Evolutionary conservation across 2,113 vertebrate species (phyloP), one percentile per base, ranked within the genome.

Genomic region (Paradoxurus hermaphroditus): DNA sequence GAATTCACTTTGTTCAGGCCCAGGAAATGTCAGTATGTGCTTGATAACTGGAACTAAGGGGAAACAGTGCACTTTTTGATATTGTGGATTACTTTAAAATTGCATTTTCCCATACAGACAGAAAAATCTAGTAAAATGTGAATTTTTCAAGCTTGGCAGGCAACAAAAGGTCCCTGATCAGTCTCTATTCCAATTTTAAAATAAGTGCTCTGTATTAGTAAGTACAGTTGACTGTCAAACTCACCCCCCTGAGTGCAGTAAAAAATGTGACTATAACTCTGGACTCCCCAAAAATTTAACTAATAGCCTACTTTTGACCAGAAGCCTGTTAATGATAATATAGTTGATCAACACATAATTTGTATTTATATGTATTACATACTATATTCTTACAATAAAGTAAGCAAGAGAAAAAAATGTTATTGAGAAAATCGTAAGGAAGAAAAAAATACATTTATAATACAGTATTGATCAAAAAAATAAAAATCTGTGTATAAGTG

Each of bases 61-160:
- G 87, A 97, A 94, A 97, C 51, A 90, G 53, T 56, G 29, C 67
- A 34, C 1, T 96, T 97, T 96, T 94, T 97, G 59, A 75, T 97
- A 56, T 84, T 98, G 84, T 96, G 98, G 97, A 97, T 97, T 75
- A 63, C 84, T 96, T 98, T 95, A 92, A 97, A 98, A 98, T 95
- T 97, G 72, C 73, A 44, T 91, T 98, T 98, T 94, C 82, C 72
- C 78, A 1, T 94, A 90, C 59, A 96, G 94, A 86, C 46, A 89
- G 70, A 98, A 98, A 98, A 97, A 53, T 70, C 62, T 97, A 93
- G 36, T 91, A 70, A 98, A 95, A 34, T 93, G 29, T 96, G 90
- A 87, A 4, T 83, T 97, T 98, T 91, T 82, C 62, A 97, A 77
- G 36, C 23, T 75, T 95, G 56, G 65, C 49, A 59, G 51, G 11